These are phyloP conservation scores for Leuciscus idus DNA, from an alignment of 2,113 vertebrate genomes.

Conservation along the genomic window DNA sequence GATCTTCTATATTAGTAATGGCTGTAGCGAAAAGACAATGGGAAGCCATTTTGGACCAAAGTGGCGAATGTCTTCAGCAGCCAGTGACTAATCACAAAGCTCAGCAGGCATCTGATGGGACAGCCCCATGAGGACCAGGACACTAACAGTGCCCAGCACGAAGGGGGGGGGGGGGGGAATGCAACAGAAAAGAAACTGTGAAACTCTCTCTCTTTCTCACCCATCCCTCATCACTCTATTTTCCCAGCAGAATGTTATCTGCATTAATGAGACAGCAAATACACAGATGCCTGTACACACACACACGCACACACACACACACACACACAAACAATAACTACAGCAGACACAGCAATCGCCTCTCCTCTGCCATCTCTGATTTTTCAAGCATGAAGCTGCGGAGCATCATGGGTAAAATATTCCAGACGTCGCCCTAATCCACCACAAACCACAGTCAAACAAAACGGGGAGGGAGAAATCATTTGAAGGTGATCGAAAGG, in stretches of 20 bases:
- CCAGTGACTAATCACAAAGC: constrained; percentile 47
- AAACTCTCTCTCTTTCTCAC: constrained; percentile 1
- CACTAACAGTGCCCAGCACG: constrained; percentile 1
- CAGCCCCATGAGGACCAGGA: constrained; percentile 39
- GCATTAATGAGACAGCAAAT: constrained; percentile 56
- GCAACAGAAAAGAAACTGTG: constrained; percentile 33
- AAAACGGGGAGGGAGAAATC: neutral
- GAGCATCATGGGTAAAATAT: constrained; percentile 31
- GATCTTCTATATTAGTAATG: constrained; percentile 12
- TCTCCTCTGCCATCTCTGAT: constrained; percentile 39
- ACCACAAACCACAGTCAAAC: constrained; percentile 20
- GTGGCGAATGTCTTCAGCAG: constrained; percentile 34
- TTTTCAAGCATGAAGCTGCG: constrained; percentile 32
- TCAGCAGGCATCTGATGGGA: constrained; percentile 41
- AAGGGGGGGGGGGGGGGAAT: neutral
- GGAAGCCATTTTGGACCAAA: constrained; percentile 40
- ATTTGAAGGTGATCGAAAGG: constrained; percentile 12
- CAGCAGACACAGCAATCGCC: constrained; percentile 30
- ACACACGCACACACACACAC: neutral
- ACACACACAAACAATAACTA: constrained; percentile 40
- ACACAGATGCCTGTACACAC: constrained; percentile 40
- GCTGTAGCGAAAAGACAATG: constrained; percentile 22
- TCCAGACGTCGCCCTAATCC: neutral
- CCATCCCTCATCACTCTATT: constrained; percentile 12
- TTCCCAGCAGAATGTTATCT: constrained; percentile 50